Evolutionary conservation across 30 jellyfish, hydroid and myxozoan species (phyloP).

Genomic region (Aurelia sp.): DNA sequence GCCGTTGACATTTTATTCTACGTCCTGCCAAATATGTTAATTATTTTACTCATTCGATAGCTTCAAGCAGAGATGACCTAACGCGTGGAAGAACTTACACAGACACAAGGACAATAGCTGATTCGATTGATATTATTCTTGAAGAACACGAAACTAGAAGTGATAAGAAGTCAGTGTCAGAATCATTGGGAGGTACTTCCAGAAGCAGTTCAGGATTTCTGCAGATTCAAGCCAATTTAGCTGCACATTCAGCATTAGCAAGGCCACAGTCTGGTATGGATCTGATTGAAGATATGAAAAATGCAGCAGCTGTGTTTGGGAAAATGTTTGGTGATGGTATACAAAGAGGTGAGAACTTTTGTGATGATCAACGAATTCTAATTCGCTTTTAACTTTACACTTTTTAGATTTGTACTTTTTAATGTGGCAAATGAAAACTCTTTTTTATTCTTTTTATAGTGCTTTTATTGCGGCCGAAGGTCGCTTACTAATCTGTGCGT

Average conservation of each 20-base stretch:
- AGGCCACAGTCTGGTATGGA: conserved; percentile 71
- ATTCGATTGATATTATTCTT: conserved; percentile 22
- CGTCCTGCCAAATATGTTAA: too few relatives aligned
- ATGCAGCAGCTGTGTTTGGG: conserved; percentile 64
- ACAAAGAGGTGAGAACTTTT: conserved; percentile 4
- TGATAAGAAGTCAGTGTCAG: conserved; percentile 13
- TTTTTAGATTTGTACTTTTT: too few relatives aligned
- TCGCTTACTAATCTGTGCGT: too few relatives aligned
- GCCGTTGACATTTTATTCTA: too few relatives aligned
- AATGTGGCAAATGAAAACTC: too few relatives aligned
- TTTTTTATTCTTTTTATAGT: too few relatives aligned
- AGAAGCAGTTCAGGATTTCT: conserved; percentile 58
- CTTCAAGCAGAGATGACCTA: conserved; percentile 3
- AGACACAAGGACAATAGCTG: conserved; percentile 35
- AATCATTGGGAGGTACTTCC: conserved; percentile 16
- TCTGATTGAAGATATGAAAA: conserved; percentile 66
- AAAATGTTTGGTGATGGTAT: conserved; percentile 40
- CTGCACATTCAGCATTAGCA: conserved; percentile 66
- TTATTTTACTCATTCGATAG: background rate
- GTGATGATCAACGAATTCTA: too few relatives aligned
- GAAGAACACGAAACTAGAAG: conserved; percentile 2
- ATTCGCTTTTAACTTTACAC: too few relatives aligned
- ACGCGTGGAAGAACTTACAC: conserved; percentile 31
- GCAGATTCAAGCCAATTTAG: conserved; percentile 63
- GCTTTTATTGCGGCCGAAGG: too few relatives aligned